phyloP scores from a whole-genome alignment of 2,797 vertebrate species.

The Schizopygopsis malacanthus region DNA sequence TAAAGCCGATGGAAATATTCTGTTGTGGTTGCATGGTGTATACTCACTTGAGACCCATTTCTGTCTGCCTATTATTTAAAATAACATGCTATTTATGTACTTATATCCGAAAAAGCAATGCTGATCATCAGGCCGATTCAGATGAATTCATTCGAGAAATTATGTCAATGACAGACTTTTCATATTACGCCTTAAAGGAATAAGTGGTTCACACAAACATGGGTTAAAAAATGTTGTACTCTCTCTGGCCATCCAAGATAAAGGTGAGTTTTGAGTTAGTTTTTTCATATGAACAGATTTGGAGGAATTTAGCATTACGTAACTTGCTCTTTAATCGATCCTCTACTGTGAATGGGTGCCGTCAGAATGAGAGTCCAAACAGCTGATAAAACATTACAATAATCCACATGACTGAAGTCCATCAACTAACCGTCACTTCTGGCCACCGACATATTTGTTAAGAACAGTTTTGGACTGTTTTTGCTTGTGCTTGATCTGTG shows the following conservation, averaged over 20 bases:
- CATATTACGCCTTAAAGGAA: not conserved
- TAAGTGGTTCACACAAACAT: too few relatives aligned
- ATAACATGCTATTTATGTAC: slow-evolving; percentile 32
- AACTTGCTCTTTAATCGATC: not conserved
- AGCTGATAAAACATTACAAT: not conserved
- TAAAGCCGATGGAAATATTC: not conserved
- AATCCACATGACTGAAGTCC: not conserved
- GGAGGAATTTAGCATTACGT: not conserved
- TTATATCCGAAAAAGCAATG: not conserved
- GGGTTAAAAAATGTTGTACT: too few relatives aligned
- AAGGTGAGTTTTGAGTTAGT: not conserved
- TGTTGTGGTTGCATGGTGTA: slow-evolving; percentile 4
- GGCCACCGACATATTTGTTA: too few relatives aligned
- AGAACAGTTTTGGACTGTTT: too few relatives aligned
- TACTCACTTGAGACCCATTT: slow-evolving; percentile 2
- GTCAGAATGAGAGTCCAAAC: not conserved
- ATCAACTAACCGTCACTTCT: too few relatives aligned
- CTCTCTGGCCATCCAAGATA: not conserved
- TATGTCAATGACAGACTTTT: slow-evolving; percentile 32
- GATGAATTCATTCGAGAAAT: slow-evolving; percentile 41
- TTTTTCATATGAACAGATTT: not conserved
- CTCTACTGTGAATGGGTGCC: not conserved
- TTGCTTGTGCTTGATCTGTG: too few relatives aligned
- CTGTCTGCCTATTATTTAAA: slow-evolving; percentile 14
- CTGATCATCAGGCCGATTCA: slow-evolving; percentile 34